phyloP scores from a whole-genome alignment of 2,888 invertebrate species.

The Trichacis sp. region DNA sequence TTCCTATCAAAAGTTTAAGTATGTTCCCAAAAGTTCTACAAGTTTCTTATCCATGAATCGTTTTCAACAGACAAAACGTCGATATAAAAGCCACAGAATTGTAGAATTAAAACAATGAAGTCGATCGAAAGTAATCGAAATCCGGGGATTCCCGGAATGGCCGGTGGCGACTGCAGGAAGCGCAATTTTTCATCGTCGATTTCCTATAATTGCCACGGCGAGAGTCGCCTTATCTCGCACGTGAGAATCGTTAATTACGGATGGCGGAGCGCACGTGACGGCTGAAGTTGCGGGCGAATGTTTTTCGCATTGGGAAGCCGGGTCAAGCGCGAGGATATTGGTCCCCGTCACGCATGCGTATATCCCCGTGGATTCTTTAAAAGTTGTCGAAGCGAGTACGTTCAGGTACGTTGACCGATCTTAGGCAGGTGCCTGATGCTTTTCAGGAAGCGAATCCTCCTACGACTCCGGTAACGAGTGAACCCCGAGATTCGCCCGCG shows the following conservation, averaged over 20 bases:
- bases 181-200: no score
- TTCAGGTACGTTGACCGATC: slow-evolving; percentile 44
- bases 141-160: no score
- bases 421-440: slow-evolving; percentile 38
- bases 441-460: slow-evolving; percentile 43
- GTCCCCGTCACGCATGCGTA: slow-evolving; percentile 17
- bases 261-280: slow-evolving; percentile 1
- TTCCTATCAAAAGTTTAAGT: no score
- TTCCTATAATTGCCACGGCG: no score
- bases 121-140: no score
- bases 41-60: no score
- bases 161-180: no score
- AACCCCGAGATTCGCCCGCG: slow-evolving; percentile 31
- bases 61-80: no score
- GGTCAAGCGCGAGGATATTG: slow-evolving; percentile 11
- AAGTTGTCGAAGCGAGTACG: slow-evolving; percentile 9
- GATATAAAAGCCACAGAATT: no score
- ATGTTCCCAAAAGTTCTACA: no score
- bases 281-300: neutral
- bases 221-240: no score
- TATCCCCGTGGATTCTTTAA: slow-evolving; percentile 5
- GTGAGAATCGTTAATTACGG: slow-evolving; percentile 8
- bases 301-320: neutral
- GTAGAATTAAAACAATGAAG: no score
- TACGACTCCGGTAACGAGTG: slow-evolving; percentile 12